These are phyloP conservation scores for Drosophila pectinifera DNA, from an alignment of 1,140 invertebrate genomes.

Conservation along the genomic window DNA sequence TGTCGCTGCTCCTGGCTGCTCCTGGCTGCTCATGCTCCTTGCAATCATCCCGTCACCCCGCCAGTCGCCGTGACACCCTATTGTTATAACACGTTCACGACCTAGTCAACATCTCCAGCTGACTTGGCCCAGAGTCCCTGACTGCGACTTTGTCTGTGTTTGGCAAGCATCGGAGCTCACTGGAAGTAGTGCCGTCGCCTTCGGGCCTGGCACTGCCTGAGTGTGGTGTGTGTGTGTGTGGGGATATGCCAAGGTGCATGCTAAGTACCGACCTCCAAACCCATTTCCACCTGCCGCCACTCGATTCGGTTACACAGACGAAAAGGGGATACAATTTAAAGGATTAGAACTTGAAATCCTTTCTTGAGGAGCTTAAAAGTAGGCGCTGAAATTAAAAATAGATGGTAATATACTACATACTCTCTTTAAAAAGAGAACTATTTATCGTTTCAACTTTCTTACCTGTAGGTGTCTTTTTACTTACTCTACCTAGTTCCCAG, in stretches of 20 bases:
- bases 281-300: conserved; percentile 34
- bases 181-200: conserved; percentile 51
- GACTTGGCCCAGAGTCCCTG: conserved; percentile 31
- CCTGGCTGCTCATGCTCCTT: not conserved
- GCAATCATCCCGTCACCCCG: conserved; percentile 1
- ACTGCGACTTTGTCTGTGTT: conserved; percentile 60
- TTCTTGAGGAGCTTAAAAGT: not conserved
- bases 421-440: too few relatives aligned
- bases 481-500: too few relatives aligned
- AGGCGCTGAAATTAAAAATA: not conserved
- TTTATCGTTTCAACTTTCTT: too few relatives aligned
- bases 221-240: conserved; percentile 25
- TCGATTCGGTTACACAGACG: conserved; percentile 13
- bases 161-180: conserved; percentile 69
- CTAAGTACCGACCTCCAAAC: conserved; percentile 65
- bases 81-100: conserved; percentile 79
- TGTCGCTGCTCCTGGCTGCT: conserved; percentile 9
- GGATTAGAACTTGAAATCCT: not conserved
- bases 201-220: conserved; percentile 15
- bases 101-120: conserved; percentile 57
- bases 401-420: too few relatives aligned
- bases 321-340: not conserved
- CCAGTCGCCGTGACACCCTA: conserved; percentile 65
- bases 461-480: too few relatives aligned
- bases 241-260: conserved; percentile 70